Evolutionary conservation across 2,797 vertebrate genomes (phyloP).

Genomic region (Arrhamphus sclerolepis): DNA sequence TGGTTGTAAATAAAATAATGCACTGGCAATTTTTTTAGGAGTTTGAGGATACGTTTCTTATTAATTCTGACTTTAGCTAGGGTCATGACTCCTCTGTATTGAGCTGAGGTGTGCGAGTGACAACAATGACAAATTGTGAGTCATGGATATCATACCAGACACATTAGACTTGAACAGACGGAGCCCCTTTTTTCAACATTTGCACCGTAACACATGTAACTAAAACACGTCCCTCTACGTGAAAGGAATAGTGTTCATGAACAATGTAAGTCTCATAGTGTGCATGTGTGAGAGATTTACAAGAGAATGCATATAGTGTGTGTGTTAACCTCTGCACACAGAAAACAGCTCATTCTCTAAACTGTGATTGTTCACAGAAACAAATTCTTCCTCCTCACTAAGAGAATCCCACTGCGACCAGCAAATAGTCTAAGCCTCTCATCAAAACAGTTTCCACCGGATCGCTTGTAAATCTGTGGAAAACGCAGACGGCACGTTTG

Average conservation of each 20-base stretch:
- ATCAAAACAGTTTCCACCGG: slow-evolving; percentile 40
- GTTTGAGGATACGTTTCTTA: too few species aligned
- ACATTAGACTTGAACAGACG: slow-evolving; percentile 50
- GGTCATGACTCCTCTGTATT: not conserved
- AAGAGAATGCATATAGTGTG: slow-evolving; percentile 17
- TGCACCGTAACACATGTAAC: not conserved
- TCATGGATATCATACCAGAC: slow-evolving; percentile 48
- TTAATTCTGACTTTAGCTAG: not conserved
- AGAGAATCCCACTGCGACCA: slow-evolving; percentile 51
- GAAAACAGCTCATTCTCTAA: slow-evolving; percentile 49
- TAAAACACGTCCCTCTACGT: slow-evolving; percentile 8
- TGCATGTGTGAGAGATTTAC: slow-evolving; percentile 24
- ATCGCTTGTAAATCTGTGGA: slow-evolving; percentile 32
- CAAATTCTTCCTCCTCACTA: slow-evolving; percentile 35
- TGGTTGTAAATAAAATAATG: too few species aligned
- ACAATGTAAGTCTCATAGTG: slow-evolving; percentile 11
- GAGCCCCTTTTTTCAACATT: slow-evolving; percentile 21
- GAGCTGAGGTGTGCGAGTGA: slow-evolving; percentile 14
- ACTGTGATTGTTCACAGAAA: slow-evolving; percentile 35
- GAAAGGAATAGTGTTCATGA: slow-evolving; percentile 20
- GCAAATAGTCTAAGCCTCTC: slow-evolving; percentile 38
- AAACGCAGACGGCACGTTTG: slow-evolving; percentile 32
- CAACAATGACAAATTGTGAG: slow-evolving; percentile 1
- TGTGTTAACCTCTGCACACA: slow-evolving; percentile 9
- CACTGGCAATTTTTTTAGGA: too few species aligned